Evolutionary conservation across 2,113 vertebrate species (phyloP).

Genomic region (Pomatorhinus ruficollis): DNA sequence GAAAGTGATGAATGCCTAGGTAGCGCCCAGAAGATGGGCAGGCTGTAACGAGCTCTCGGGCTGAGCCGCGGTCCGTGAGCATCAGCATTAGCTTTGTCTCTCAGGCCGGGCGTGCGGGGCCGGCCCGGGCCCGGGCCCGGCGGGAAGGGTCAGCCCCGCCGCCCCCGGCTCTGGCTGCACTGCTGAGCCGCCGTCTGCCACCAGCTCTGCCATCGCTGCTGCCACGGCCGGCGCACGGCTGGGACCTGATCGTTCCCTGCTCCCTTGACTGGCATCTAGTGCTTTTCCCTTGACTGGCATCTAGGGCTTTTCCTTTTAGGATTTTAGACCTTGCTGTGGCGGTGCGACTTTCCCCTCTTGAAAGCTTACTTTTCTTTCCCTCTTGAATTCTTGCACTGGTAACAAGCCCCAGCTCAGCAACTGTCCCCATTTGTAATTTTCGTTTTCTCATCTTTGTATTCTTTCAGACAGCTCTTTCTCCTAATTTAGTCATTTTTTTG

Average conservation of each 20-base stretch:
- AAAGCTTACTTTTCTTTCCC: neutral
- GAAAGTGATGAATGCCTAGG: neutral
- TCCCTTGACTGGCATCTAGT: neutral
- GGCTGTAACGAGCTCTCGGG: neutral
- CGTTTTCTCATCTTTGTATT: neutral
- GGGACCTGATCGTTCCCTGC: neutral
- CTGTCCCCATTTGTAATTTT: neutral
- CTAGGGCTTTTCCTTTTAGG: neutral
- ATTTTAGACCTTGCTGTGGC: neutral
- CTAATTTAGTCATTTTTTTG: neutral
- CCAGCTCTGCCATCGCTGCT: neutral
- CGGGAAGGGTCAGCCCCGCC: neutral
- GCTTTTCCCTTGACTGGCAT: neutral
- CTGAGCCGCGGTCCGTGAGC: neutral
- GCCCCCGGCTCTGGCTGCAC: neutral
- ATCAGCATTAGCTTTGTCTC: neutral
- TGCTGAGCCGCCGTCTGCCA: slow-evolving; percentile 22
- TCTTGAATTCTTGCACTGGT: neutral
- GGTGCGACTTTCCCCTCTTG: neutral
- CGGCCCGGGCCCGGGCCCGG: rapidly evolving
- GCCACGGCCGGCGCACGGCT: neutral
- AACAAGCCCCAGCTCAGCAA: neutral
- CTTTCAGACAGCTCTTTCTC: neutral
- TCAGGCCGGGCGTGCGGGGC: rapidly evolving
- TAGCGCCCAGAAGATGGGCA: neutral